Conservation (phyloP, 2,888 invertebrate genomes). For the Nomada flava region DNA sequence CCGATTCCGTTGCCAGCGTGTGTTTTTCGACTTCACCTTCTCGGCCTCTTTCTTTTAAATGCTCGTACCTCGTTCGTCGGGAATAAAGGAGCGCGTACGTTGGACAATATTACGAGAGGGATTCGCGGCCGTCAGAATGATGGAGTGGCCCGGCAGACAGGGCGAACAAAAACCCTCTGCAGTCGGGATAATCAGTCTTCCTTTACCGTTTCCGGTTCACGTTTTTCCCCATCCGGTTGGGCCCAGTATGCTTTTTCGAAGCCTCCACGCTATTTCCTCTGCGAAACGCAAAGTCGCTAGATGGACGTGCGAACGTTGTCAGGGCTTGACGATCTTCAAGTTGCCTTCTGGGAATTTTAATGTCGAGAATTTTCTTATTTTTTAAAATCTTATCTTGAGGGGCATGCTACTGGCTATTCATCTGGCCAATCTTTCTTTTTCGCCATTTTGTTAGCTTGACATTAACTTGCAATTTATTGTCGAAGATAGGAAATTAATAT, state of each 20-base stretch:
- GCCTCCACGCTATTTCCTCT: conserved; percentile 35
- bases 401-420: no score
- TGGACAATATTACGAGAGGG: conserved; percentile 75
- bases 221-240: conserved; percentile 1
- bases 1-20: conserved; percentile 15
- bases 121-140: conserved; percentile 72
- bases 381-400: no score
- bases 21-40: background rate
- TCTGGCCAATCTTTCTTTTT: no score
- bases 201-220: conserved; percentile 48
- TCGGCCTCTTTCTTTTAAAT: conserved; percentile 35
- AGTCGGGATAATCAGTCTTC: conserved; percentile 72
- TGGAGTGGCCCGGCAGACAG: conserved; percentile 66
- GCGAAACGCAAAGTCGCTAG: conserved; percentile 26
- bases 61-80: conserved; percentile 42
- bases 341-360: no score
- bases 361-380: no score
- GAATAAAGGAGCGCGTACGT: conserved; percentile 72
- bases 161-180: conserved; percentile 62
- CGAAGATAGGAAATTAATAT: no score
- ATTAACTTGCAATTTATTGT: no score
- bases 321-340: no score
- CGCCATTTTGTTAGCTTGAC: no score
- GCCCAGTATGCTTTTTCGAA: conserved; percentile 4
- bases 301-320: no score